Base-by-base conservation (phyloP, 1,140 invertebrate species). In the Polypedilum pembai region DNA sequence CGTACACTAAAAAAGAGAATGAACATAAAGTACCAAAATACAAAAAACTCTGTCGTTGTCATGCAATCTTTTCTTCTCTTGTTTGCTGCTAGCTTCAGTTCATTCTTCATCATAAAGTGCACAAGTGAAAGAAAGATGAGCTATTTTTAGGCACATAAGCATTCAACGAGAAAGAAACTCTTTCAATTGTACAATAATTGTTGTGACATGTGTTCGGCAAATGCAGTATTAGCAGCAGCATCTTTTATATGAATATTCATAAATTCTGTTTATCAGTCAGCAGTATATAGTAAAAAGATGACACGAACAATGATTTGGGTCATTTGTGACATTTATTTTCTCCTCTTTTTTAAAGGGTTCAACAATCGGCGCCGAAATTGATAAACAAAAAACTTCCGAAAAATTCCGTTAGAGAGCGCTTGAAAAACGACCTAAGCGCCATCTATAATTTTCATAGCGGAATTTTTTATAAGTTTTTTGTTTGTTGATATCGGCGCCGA, bases 271-370 rank as follows among this genome's bases (percentile, higher is more conserved):
- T 56, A 12, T 15, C 45, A n/a, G 4, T 12, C 41, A 12, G 8
- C 41, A 12, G 15, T 15, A 56, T 56, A 56, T 56, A 15, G 15
- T 12, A 56, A 56, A 33, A 33, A 33, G 24, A 56, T 56, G 45
- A 56, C 45, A 56, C 10, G 45, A 56, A 56, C 45, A 56, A 56
- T 56, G 45, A 56, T 56, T 56, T 56, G 45, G 45, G 45, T 56
- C 45, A 56, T 56, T 56, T 56, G 8, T 56, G 45, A 56, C 45
- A 56, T 56, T 56, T 56, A 56, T 56, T 33, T 33, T 12, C 45
- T 56, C 8, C 41, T 45, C 15, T 45, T 45, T 45, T 45, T 10
- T 45, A 8, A 45, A 45, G n/a, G n/a, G n/a, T n/a, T n/a, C n/a
- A n/a, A n/a, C n/a, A n/a, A n/a, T n/a, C n/a, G n/a, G n/a, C n/a